Conservation (phyloP, 2,113 vertebrate species). For the Hypomesus transpacificus region DNA sequence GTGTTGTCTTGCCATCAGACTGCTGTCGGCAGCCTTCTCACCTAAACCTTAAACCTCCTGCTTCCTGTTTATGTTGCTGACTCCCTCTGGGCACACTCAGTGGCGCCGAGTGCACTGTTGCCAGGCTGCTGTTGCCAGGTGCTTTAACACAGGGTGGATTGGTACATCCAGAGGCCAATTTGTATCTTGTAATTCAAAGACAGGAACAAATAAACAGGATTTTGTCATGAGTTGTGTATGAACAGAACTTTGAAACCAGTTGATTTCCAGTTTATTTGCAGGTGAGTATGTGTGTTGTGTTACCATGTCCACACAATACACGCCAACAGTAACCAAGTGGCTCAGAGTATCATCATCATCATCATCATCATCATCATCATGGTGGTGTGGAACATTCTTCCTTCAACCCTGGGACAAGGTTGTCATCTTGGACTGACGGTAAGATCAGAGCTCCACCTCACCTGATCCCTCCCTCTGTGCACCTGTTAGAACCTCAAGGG, state of each 20-base stretch:
- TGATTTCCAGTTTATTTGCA: too few species aligned
- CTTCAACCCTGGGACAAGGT: too few species aligned
- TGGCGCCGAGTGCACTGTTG: slow-evolving; percentile 34
- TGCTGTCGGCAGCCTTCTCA: neutral
- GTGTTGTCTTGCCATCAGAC: neutral
- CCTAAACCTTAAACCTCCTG: slow-evolving; percentile 48
- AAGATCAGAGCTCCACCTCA: too few species aligned
- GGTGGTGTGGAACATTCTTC: too few species aligned
- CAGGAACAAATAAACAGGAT: neutral
- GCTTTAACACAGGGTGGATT: slow-evolving; percentile 10
- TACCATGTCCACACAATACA: too few species aligned
- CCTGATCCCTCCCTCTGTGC: slow-evolving; percentile 20
- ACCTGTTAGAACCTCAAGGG: slow-evolving; percentile 24
- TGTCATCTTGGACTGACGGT: too few species aligned
- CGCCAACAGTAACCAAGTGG: too few species aligned
- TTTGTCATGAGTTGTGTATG: neutral
- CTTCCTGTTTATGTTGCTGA: slow-evolving; percentile 49
- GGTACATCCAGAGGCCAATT: neutral
- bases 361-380: too few species aligned
- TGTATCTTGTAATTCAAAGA: neutral
- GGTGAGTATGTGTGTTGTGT: too few species aligned
- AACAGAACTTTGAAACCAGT: too few species aligned
- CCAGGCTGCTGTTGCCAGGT: slow-evolving; percentile 48
- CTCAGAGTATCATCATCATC: too few species aligned
- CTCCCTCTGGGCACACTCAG: slow-evolving; percentile 24